These are phyloP conservation scores for Orthonychiurus folsomi DNA, from an alignment of 2,888 invertebrate genomes.

Conservation along the genomic window DNA sequence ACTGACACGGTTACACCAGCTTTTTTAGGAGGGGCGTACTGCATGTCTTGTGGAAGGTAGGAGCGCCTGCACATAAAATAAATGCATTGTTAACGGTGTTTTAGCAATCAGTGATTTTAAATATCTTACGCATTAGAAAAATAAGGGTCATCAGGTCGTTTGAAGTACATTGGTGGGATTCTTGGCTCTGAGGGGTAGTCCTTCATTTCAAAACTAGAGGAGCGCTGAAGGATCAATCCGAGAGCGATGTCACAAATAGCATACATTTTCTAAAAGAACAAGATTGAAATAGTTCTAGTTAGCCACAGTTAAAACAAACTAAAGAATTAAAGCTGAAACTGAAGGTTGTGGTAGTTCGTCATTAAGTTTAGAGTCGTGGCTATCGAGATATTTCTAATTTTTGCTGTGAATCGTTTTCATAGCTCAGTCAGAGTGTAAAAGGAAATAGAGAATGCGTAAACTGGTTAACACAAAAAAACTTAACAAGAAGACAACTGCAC, in stretches of 20 bases:
- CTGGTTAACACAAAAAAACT: background rate
- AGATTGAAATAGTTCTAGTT: conserved; percentile 16
- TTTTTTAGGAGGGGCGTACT: conserved; percentile 49
- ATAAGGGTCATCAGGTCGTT: conserved; percentile 53
- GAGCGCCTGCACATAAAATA: conserved; percentile 26
- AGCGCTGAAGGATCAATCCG: conserved; percentile 78
- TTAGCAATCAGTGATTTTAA: too few species aligned
- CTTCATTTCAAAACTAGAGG: conserved; percentile 77
- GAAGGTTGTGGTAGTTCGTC: too few species aligned
- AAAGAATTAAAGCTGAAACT: too few species aligned
- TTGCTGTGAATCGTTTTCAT: too few species aligned
- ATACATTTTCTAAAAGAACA: conserved; percentile 73
- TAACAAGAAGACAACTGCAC: background rate
- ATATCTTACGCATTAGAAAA: conserved; percentile 60
- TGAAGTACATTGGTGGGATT: conserved; percentile 84
- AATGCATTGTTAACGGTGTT: background rate
- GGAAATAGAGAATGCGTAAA: too few species aligned
- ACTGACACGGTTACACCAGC: conserved; percentile 42
- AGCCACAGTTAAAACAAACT: too few species aligned
- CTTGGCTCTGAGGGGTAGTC: conserved; percentile 78
- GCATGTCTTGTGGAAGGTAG: conserved; percentile 73
- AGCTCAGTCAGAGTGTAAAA: too few species aligned
- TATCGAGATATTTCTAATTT: too few species aligned
- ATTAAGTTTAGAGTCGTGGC: too few species aligned
- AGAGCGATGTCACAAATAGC: conserved; percentile 90